Evolutionary conservation across 1,140 invertebrate genomes (phyloP).

Genomic region (Orchesella cincta): DNA sequence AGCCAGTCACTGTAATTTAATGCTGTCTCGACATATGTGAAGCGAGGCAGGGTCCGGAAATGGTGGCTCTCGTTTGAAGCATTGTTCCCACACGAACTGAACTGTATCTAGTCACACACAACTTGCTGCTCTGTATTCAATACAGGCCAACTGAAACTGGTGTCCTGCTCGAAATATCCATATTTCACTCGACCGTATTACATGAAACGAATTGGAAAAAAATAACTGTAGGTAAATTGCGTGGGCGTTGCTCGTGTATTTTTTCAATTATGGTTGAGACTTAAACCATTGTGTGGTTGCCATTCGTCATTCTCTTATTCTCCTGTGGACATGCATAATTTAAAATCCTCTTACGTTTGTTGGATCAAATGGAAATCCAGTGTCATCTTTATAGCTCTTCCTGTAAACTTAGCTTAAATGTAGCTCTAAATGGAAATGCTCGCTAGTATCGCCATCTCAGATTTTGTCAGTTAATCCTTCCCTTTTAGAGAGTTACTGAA

Average conservation of each 20-base stretch:
- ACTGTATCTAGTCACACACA: neutral
- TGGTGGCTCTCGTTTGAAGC: neutral
- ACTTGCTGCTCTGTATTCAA: neutral
- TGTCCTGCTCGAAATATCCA: neutral
- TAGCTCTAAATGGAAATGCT: no score
- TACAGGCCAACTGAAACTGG: neutral
- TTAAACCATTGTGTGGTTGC: neutral
- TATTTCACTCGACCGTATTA: neutral
- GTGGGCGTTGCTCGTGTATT: neutral
- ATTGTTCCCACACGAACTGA: slow-evolving; percentile 17
- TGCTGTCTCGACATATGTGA: neutral
- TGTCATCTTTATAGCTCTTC: neutral
- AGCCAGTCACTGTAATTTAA: neutral
- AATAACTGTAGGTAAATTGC: slow-evolving; percentile 6
- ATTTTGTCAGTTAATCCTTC: no score
- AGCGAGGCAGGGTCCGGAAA: neutral
- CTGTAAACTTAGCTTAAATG: no score
- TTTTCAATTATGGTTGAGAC: neutral
- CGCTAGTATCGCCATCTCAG: no score
- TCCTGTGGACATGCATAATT: neutral
- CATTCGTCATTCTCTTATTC: neutral
- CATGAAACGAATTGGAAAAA: neutral
- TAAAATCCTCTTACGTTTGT: neutral
- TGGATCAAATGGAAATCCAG: neutral
- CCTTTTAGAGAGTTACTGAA: no score